phyloP scores from a whole-genome alignment of 2,113 vertebrate species.

The Microcebus murinus region DNA sequence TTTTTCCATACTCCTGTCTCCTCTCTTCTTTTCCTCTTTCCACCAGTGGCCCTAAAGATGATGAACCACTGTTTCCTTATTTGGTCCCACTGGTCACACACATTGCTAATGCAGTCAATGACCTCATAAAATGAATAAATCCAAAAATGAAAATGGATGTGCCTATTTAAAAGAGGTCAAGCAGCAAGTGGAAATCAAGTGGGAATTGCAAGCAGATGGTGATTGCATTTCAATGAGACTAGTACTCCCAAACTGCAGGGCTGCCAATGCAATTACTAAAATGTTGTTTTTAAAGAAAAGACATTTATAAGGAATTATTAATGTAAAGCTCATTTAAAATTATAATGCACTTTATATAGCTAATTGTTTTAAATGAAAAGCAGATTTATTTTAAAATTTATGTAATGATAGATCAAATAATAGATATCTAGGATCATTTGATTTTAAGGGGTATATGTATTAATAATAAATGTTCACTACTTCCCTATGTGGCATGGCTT shows the following conservation, averaged over 20 bases:
- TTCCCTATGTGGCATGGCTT: not conserved
- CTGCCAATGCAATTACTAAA: not conserved
- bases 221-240: not conserved
- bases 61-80: not conserved
- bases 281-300: not conserved
- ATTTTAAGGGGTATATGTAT: not conserved
- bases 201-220: conserved; percentile 50
- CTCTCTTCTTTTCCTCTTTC: not conserved
- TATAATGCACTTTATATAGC: not conserved
- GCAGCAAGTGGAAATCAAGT: conserved; percentile 30
- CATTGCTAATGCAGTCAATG: conserved; percentile 42
- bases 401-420: not conserved
- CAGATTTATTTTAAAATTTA: not conserved
- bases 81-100: not conserved
- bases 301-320: not conserved
- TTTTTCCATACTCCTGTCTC: not conserved
- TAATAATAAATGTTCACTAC: not conserved
- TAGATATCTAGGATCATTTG: not conserved
- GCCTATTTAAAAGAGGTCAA: conserved; percentile 62
- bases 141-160: conserved; percentile 31
- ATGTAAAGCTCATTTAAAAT: not conserved
- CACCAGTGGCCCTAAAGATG: not conserved
- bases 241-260: not conserved
- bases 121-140: conserved; percentile 47
- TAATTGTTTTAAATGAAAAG: not conserved